Conservation (phyloP, 2,888 invertebrate species). For the Catocala fraxini region DNA sequence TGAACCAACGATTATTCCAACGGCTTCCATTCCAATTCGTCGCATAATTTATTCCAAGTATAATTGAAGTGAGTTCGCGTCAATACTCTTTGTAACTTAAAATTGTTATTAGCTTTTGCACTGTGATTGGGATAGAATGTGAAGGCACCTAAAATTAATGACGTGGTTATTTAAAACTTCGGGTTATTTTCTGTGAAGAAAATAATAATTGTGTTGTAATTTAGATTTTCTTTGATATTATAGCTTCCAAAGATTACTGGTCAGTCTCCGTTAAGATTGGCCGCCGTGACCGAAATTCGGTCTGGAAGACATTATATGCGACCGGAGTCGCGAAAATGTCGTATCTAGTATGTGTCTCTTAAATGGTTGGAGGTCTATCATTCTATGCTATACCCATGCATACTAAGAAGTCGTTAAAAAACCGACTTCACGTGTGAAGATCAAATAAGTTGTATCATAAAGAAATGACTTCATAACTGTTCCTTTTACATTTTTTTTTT, state of each 20-base stretch:
- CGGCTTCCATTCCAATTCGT: conserved; percentile 66
- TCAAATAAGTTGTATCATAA: not conserved
- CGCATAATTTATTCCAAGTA: conserved; percentile 74
- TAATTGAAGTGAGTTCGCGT: conserved; percentile 65
- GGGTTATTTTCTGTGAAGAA: no score
- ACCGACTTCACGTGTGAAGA: not conserved
- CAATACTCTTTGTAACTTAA: conserved; percentile 25
- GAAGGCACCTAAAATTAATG: no score
- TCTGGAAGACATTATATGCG: no score
- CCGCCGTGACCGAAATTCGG: no score
- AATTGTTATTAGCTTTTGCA: conserved; percentile 13
- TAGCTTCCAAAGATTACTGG: no score
- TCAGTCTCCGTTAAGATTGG: no score
- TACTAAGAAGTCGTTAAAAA: not conserved
- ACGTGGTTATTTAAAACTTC: no score
- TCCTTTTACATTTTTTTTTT: no score
- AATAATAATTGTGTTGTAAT: no score
- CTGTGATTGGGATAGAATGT: conserved; percentile 8
- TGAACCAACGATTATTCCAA: conserved; percentile 69
- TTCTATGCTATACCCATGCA: not conserved
- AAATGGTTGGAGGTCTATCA: not conserved
- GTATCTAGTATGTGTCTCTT: not conserved
- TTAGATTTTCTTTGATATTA: no score
- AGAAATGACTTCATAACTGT: not conserved
- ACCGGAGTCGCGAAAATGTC: not conserved